These are phyloP conservation scores for Catonia carolina DNA, from an alignment of 2,888 invertebrate species.

Conservation along the genomic window DNA sequence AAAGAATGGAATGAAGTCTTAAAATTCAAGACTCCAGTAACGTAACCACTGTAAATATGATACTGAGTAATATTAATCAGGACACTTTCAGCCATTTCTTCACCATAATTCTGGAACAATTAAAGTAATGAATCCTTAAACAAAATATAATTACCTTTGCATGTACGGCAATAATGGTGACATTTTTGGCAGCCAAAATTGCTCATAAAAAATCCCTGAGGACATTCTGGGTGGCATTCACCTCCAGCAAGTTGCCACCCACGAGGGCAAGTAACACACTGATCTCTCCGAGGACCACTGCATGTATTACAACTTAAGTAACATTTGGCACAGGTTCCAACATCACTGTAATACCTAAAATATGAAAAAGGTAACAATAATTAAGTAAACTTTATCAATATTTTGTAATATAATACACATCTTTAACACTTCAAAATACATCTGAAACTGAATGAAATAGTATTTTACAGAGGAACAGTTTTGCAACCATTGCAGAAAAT, in stretches of 20 bases:
- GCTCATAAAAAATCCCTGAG: constrained; percentile 78
- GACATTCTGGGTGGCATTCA: constrained; percentile 79
- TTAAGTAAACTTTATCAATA: constrained; percentile 21
- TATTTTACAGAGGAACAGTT: too few species aligned
- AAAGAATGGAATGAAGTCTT: too few species aligned
- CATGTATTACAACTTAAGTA: constrained; percentile 79
- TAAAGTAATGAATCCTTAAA: too few species aligned
- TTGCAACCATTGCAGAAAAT: too few species aligned
- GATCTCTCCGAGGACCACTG: constrained; percentile 74
- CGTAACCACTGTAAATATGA: too few species aligned
- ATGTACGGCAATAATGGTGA: constrained; percentile 81
- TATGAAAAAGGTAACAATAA: constrained; percentile 5
- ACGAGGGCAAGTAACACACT: constrained; percentile 74
- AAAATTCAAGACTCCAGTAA: too few species aligned
- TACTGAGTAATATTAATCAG: too few species aligned
- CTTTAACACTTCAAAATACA: too few species aligned
- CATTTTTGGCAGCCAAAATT: constrained; percentile 79
- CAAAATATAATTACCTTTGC: constrained; percentile 63
- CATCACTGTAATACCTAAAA: constrained; percentile 75
- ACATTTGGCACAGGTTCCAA: constrained; percentile 74
- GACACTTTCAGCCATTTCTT: too few species aligned
- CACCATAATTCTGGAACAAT: too few species aligned
- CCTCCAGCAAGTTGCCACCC: constrained; percentile 79
- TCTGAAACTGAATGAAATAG: too few species aligned
- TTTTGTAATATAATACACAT: constrained; percentile 22